Evolutionary conservation across 1,140 invertebrate species (phyloP).

Genomic region (Drosophila leontia): DNA sequence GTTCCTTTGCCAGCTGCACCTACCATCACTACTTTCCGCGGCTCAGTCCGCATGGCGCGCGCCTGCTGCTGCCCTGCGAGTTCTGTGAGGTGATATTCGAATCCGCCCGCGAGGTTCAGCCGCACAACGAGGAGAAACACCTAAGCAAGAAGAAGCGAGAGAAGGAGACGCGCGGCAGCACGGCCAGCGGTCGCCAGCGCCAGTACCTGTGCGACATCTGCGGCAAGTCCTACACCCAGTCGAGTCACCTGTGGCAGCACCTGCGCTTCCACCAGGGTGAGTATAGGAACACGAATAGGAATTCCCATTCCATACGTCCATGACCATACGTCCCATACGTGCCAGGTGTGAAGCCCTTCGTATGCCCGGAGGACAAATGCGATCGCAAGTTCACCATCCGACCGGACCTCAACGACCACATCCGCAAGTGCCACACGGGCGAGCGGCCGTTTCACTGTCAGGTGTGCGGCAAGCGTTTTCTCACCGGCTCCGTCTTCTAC

Average conservation of each 20-base stretch:
- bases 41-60: conserved; percentile 30
- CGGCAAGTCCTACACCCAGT: conserved; percentile 87
- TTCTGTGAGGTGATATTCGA: conserved; percentile 78
- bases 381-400: conserved; percentile 88
- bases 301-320: not conserved
- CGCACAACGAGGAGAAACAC: conserved; percentile 84
- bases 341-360: conserved; percentile 87
- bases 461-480: conserved; percentile 90
- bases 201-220: conserved; percentile 88
- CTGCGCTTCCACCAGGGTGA: conserved; percentile 87
- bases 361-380: conserved; percentile 87
- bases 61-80: conserved; percentile 71
- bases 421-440: conserved; percentile 88
- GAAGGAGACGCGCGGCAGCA: conserved; percentile 63
- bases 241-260: conserved; percentile 88
- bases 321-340: not conserved
- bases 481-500: conserved; percentile 90
- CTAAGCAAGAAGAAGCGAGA: conserved; percentile 73
- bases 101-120: conserved; percentile 83
- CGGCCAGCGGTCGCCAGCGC: conserved; percentile 61
- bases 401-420: conserved; percentile 89
- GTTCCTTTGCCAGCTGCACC: conserved; percentile 43
- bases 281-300: not conserved
- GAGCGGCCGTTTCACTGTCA: conserved; percentile 90
- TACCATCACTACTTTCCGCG: conserved; percentile 80